phyloP scores from a whole-genome alignment of 92 coral and sea anemone species.

The Zoanthus sansibaricus region DNA sequence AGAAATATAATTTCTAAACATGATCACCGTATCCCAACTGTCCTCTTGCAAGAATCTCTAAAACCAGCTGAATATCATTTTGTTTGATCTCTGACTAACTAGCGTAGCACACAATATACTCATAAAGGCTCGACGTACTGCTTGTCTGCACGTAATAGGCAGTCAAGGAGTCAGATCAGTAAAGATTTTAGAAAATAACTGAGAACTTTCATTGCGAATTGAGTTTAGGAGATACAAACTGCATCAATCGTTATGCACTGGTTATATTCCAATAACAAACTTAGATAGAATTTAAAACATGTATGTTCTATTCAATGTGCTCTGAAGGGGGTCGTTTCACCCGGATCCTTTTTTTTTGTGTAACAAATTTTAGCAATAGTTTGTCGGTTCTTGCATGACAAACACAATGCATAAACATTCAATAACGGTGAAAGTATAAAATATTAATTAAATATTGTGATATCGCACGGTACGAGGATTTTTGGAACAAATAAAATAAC shows the following conservation, averaged over 20 bases:
- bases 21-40: not conserved
- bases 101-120: not conserved
- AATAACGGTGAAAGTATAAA: not conserved
- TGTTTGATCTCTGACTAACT: not conserved
- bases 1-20: not conserved
- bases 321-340: not conserved
- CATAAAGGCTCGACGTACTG: not conserved
- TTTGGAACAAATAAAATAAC: too few species aligned
- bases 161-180: not conserved
- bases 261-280: not conserved
- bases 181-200: not conserved
- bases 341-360: not conserved
- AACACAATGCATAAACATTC: not conserved
- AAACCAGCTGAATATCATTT: not conserved
- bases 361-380: not conserved
- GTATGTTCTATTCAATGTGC: not conserved
- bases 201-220: not conserved
- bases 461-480: not conserved
- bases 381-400: conserved; percentile 8
- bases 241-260: not conserved
- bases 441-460: not conserved
- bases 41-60: not conserved
- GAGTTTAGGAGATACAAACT: not conserved
- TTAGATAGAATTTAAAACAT: conserved; percentile 15
- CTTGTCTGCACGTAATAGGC: not conserved